Base-by-base conservation (phyloP, 2,797 vertebrate genomes). In the Pampus argenteus region DNA sequence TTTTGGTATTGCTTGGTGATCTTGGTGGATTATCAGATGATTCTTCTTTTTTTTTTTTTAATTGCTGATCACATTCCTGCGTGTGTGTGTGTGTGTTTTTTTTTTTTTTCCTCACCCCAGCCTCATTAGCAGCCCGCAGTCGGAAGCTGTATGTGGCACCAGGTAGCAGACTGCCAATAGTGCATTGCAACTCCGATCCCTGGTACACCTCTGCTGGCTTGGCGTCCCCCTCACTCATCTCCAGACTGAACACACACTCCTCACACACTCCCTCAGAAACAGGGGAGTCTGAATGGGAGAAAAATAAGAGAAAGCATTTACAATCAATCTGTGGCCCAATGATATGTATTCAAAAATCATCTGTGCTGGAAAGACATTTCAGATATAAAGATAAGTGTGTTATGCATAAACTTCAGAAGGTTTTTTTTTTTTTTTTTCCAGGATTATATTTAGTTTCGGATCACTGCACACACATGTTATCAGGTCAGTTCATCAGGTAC, bases 31-130 rank as follows among this genome's bases (percentile, higher is more conserved):
- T 52, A 56, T n/a, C 14, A 11, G 25, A 10, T 58, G n/a, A 64
- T 6, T 6, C 18, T 6, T 50, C 9, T 15, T 58, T 18, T 6
- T 40, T 48, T 31, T 4, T 10, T 6, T 40, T 5, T 54, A 42
- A 13, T 47, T 28, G 25, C n/a, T 45, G 9, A 38, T 50, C 2
- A 8, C 34, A 10, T 55, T 49, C 1, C n/a, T 57, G 62, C 11
- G 29, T 40, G n/a, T 25, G n/a, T n/a, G n/a, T n/a, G n/a, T n/a
- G n/a, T n/a, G n/a, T n/a, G n/a, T n/a, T n/a, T n/a, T n/a, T n/a
- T n/a, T n/a, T n/a, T n/a, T n/a, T n/a, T 31, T 48, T 56, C 93
- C 95, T 91, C 90, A 99, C 98, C 97, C 97, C 98, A 1, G 97
- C 96, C 0, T 97, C 96, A 10, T 98, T 99, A 85, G 95, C 72